A percentile compares a stretch with the other conserved stretches of the same genome.
Conservation (phyloP, 2,113 vertebrate genomes). For the Trachemys scripta region DNA sequence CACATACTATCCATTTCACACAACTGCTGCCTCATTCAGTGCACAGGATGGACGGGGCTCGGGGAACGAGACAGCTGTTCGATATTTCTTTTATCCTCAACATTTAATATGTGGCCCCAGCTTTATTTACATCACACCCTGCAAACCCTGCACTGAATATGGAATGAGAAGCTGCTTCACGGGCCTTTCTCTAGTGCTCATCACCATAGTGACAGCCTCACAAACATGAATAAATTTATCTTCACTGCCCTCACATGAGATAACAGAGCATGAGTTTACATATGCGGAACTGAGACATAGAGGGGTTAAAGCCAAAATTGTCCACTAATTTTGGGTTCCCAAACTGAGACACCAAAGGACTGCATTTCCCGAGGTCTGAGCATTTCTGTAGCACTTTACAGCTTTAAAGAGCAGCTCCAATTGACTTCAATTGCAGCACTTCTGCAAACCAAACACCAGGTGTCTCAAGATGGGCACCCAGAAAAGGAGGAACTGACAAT, state of each 20-base stretch:
- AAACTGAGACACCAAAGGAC: background rate
- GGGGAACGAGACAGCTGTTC: background rate
- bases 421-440: background rate
- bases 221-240: background rate
- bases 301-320: background rate
- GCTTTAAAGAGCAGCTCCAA: background rate
- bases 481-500: constrained; percentile 37
- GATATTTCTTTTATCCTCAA: background rate
- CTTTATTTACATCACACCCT: background rate
- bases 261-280: background rate
- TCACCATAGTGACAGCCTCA: background rate
- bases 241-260: background rate
- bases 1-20: accelerated
- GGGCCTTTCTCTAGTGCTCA: background rate
- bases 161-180: background rate
- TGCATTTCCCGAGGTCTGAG: background rate
- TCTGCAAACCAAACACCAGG: constrained; percentile 13
- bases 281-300: background rate
- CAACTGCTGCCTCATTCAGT: accelerated
- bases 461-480: background rate
- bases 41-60: background rate
- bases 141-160: accelerated
- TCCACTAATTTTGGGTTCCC: background rate
- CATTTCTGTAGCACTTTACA: background rate
- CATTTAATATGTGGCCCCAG: background rate